A percentile compares a stretch with the other conserved stretches of the same genome.
Conservation (phyloP, 2,888 invertebrate species). For the Phrixothrix hirtus region DNA sequence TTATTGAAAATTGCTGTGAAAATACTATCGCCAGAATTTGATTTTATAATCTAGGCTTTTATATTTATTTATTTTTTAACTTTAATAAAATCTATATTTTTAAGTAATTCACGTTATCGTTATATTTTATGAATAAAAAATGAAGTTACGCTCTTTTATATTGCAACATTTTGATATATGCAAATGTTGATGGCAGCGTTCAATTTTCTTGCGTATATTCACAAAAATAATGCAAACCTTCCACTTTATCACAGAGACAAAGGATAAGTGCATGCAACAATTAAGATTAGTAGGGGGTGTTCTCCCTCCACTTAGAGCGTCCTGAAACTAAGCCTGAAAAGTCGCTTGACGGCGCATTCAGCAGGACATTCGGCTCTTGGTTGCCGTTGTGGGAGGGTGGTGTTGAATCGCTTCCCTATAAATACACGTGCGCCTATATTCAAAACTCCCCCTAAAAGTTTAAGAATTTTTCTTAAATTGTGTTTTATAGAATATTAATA, state of each 20-base stretch:
- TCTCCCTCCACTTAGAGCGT: slow-evolving; percentile 23
- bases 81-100: too few relatives aligned
- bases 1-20: too few relatives aligned
- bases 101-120: too few relatives aligned
- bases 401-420: slow-evolving; percentile 1
- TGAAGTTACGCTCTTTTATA: too few relatives aligned
- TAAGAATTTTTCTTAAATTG: slow-evolving; percentile 3
- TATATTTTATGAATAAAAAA: too few relatives aligned
- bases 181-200: too few relatives aligned
- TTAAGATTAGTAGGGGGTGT: slow-evolving; percentile 16
- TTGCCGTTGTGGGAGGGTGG: slow-evolving; percentile 14
- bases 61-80: too few relatives aligned
- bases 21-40: too few relatives aligned
- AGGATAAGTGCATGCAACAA: not conserved
- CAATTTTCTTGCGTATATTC: not conserved
- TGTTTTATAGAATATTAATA: not conserved
- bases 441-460: not conserved
- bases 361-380: slow-evolving; percentile 22
- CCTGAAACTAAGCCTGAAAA: slow-evolving; percentile 27
- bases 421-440: slow-evolving; percentile 17
- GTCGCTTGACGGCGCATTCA: slow-evolving; percentile 15
- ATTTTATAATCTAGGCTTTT: too few relatives aligned
- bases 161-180: too few relatives aligned
- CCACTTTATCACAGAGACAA: not conserved
- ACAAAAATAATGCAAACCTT: not conserved